Base-by-base conservation (phyloP, 2,797 vertebrate species). In the Microcaecilia unicolor region DNA sequence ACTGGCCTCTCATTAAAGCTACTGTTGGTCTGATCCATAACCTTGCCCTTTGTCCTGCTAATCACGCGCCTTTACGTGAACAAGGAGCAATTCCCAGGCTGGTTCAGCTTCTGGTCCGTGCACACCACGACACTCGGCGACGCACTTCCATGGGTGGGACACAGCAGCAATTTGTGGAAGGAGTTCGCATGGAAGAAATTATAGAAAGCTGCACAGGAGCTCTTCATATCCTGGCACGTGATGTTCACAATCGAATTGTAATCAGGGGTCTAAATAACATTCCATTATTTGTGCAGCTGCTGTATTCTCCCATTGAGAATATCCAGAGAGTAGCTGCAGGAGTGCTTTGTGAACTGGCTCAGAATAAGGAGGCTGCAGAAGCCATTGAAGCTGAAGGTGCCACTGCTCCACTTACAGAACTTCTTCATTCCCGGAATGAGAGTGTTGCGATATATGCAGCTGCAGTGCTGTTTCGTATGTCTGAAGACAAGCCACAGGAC, bases 1-100 rank as follows among this genome's bases (percentile, higher is more conserved):
- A 98, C 46, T 99, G 96, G 96, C 96, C 96, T 12, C 87, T 99
- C 55, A 98, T 99, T 55, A 99, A 99, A 95, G 95, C 95, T 10
- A 98, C 94, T 0, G 95, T 99, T 0, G 96, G 96, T 23, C 64
- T 99, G 74, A 99, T 99, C 64, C 89, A 96, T 48, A 99, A 99
- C 60, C 78, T 99, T 71, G 95, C 96, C 2, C 84, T 99, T 34
- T 98, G 96, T 59, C 94, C 95, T 15, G 95, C 94, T 10, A 99
- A 99, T 74, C 96, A 98, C 0, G 90, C 95, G 15, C 95, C 96
- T 0, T 68, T 99, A 59, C 86, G 96, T 36, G 96, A 99, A 48
- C 96, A 98, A 71, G 96, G 96, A 4, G 95, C 94, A 48, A 98
- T 99, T 60, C 95, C 95, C 25, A 81, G 95, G 49, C 72, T 99